phyloP scores from a whole-genome alignment of 1,140 invertebrate genomes.

The Bombus pascuorum region DNA sequence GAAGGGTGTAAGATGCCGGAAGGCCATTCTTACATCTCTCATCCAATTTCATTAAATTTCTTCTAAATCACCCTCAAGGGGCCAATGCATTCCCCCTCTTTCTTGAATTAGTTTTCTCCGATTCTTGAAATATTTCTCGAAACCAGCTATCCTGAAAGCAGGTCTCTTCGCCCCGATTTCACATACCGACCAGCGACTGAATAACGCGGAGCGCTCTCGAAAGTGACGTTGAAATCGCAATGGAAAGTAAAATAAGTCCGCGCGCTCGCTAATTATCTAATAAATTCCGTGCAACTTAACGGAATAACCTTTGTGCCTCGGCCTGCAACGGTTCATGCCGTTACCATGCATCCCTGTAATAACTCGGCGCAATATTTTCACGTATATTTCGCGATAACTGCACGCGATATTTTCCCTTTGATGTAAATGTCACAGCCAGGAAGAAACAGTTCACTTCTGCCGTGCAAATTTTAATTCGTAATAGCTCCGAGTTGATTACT shows the following conservation, averaged over 20 bases:
- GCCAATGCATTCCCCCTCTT: neutral
- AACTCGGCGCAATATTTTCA: neutral
- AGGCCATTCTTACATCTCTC: neutral
- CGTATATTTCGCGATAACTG: neutral
- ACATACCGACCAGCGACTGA: neutral
- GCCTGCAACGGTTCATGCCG: neutral
- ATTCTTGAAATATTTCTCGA: neutral
- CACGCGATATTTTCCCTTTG: neutral
- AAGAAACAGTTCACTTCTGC: neutral
- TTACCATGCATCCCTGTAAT: neutral
- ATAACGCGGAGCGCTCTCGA: neutral
- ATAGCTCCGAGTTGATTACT: neutral
- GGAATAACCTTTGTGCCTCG: neutral
- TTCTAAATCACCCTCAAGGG: neutral
- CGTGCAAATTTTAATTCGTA: neutral
- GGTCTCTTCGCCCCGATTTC: neutral
- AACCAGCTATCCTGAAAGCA: neutral
- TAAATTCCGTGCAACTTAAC: neutral
- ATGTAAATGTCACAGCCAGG: neutral
- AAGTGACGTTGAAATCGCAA: neutral
- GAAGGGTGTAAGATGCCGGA: too few species aligned
- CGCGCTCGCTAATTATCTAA: neutral
- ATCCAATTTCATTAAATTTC: slow-evolving; percentile 24
- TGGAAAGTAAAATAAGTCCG: neutral
- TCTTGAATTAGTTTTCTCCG: slow-evolving; percentile 3